These are phyloP conservation scores for Burhinus bistriatus DNA, from an alignment of 2,113 vertebrate genomes.

Conservation along the genomic window DNA sequence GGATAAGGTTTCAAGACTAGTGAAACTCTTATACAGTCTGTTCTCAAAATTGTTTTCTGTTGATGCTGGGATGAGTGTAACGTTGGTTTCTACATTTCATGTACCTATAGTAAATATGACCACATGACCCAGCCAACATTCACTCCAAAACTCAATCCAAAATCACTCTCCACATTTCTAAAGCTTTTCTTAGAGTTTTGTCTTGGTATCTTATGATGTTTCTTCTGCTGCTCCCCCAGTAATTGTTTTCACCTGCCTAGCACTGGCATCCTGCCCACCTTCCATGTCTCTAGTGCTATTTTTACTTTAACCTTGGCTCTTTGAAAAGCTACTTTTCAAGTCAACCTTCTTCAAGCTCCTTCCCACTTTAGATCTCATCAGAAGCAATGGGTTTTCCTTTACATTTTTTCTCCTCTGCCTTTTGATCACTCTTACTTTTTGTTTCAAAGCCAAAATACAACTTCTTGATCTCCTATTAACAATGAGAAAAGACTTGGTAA, in stretches of 20 bases:
- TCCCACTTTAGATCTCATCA: not conserved
- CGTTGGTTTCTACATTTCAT: not conserved
- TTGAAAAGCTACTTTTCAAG: not conserved
- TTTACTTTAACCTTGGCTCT: not conserved
- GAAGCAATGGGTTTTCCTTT: not conserved
- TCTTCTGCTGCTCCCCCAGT: not conserved
- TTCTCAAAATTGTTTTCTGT: not conserved
- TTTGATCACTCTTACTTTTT: not conserved
- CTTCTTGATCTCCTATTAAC: not conserved
- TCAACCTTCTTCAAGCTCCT: not conserved
- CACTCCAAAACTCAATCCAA: not conserved
- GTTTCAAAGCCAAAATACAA: slow-evolving; percentile 1
- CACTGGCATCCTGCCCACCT: not conserved
- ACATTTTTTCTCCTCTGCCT: not conserved
- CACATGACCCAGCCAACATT: not conserved
- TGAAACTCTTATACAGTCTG: not conserved
- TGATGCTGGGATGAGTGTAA: not conserved
- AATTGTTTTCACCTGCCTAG: not conserved
- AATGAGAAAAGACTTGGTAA: not conserved
- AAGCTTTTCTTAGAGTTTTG: not conserved
- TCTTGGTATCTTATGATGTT: not conserved
- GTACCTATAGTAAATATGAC: not conserved
- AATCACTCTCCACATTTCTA: not conserved
- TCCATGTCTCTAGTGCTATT: not conserved
- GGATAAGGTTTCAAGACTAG: not conserved